Evolutionary conservation across 2,888 invertebrate species (phyloP), one percentile per base, ranked within the genome.

Genomic region (Habrosyne pyritoides): DNA sequence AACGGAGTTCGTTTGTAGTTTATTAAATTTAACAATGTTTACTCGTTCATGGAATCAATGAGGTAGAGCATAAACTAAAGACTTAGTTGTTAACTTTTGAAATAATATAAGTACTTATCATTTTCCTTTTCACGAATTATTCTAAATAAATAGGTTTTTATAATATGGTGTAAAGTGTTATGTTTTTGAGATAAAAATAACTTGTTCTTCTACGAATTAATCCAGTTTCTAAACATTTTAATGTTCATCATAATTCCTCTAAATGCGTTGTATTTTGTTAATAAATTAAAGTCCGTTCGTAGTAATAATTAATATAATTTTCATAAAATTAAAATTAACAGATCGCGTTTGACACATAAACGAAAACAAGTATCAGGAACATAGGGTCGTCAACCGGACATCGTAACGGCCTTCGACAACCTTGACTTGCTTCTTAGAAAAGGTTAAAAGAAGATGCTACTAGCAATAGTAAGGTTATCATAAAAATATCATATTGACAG

Each of bases 1-100:
- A 55, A 61, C 47, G 61, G 64, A 57, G 71, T 63, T 71, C 61
- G 54, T 66, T 74, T 68, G 60, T 61, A 67, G 63, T 67, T 66
- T 69, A 69, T 72, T 69, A 65, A 68, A 67, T 71, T 66, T 62
- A 61, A 52, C 42, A 53, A 56, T 58, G 60, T 62, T 64, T 57
- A 60, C 52, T 26, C 47, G 53, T 14, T 18, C 2, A 36, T 36
- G 0, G 42, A 18, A 42, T 42, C n/a, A 18, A 18, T 18, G 8
- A 18, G 8, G 42, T 33, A 33, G n/a, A 5, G n/a, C n/a, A n/a
- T 33, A 6, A 33, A n/a, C 18, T 42, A 8, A 0, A 18, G 18
- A 18, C 18, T 8, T 42, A 14, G 6, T 42, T 42, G 7, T 42
- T 42, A 4, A 6, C 14, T 33, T 33, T 8, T 14, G 5, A n/a